Base-by-base conservation (phyloP, 2,113 vertebrate genomes). In the Alexandromys fortis region DNA sequence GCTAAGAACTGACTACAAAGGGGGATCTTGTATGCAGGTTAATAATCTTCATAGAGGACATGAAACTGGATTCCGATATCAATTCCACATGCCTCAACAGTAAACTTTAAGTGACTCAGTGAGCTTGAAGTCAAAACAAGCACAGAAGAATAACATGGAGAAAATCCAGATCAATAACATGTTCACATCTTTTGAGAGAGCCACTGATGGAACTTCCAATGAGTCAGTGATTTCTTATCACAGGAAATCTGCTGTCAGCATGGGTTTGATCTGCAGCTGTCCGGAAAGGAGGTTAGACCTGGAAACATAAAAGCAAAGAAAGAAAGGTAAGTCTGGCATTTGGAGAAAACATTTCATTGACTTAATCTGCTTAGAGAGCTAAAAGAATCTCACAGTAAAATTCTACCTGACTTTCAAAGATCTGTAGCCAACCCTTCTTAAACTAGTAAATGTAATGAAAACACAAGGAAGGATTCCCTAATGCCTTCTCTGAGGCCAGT, bases 291-390 rank as follows among this genome's bases (percentile, higher is more conserved):
- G 65, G 68, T 11, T 1, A n/a, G 12, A 8, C 42, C 5, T 33
- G 7, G 3, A 26, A 47, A 11, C 8, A 16, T 1, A 16, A 0
- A 1, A 55, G 0, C 3, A 28, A 0, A 0, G 2, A 78, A 47
- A 77, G 24, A 4, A 10, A n/a, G 0, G 12, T 35, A n/a, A 26
- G 3, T 0, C 33, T 33, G 26, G 22, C 33, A 73, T 55, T 35
- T 12, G 19, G 42, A 11, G 11, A 82, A 67, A 86, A 10, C 28
- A 52, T 45, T 28, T 76, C 7, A n/a, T 52, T 76, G 49, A 73
- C 26, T 45, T 47, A 76, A 65, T 85, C 65, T 85, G 30, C 30
- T 0, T 6, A 17, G 26, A 76, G 16, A 45, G 65, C 12, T 52
- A 16, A 68, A 52, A n/a, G 55, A 1, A 35, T 35, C 47, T 1